A percentile compares a stretch with the other conserved stretches of the same genome.
phyloP scores from a whole-genome alignment of 2,113 vertebrate species.

The Mastomys coucha region DNA sequence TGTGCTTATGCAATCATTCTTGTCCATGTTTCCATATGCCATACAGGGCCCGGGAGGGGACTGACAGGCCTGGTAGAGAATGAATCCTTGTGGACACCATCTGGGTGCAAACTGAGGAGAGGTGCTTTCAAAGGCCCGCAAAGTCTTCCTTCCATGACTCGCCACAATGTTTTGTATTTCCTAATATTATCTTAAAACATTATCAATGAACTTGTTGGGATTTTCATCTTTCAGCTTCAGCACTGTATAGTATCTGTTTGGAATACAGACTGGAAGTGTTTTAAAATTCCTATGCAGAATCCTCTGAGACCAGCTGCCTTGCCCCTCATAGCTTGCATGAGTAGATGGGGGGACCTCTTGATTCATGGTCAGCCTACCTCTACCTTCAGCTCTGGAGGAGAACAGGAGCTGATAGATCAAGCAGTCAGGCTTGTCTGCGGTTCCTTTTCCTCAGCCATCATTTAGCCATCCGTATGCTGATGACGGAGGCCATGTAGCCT shows the following conservation, averaged over 20 bases:
- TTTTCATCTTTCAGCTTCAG: conserved; percentile 13
- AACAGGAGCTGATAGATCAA: background rate
- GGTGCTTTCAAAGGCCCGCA: background rate
- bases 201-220: background rate
- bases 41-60: background rate
- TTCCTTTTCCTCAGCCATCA: background rate
- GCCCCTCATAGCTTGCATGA: background rate
- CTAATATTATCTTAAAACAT: conserved; percentile 43
- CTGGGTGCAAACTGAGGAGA: background rate
- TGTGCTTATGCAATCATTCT: background rate
- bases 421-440: background rate
- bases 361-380: background rate
- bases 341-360: background rate
- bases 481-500: too few species aligned
- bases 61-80: background rate
- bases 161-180: background rate
- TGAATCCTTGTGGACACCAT: background rate
- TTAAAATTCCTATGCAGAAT: conserved; percentile 1
- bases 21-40: background rate
- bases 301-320: background rate
- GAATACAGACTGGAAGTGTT: background rate
- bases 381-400: background rate
- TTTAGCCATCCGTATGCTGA: background rate
- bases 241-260: background rate
- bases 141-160: background rate